Percentiles rank a stretch among this genome's conserved stretches.
Conservation (phyloP, 2,888 invertebrate species). For the Phragmatobia fuliginosa region DNA sequence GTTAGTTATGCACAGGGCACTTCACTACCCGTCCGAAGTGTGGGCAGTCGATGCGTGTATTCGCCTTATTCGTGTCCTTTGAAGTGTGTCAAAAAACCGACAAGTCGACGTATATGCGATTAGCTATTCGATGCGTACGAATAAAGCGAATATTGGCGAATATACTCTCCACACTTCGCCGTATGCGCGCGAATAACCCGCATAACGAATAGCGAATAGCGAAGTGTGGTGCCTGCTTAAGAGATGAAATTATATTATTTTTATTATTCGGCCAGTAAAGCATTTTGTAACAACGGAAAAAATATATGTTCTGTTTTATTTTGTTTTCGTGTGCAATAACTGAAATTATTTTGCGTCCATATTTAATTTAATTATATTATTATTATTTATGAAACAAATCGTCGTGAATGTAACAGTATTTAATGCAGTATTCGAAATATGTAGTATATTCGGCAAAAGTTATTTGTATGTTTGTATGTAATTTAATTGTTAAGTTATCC, state of each 20-base stretch:
- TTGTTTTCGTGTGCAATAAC: constrained; percentile 79
- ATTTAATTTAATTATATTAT: constrained; percentile 61
- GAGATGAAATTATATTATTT: constrained; percentile 28
- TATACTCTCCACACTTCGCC: no score
- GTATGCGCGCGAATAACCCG: no score
- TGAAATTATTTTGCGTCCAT: constrained; percentile 85
- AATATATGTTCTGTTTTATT: constrained; percentile 18
- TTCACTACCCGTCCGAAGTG: no score
- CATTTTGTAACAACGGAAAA: constrained; percentile 21
- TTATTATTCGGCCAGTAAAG: constrained; percentile 50
- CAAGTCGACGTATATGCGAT: no score
- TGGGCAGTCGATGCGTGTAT: no score
- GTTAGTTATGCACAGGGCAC: no score
- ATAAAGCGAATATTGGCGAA: no score
- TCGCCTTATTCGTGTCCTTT: no score
- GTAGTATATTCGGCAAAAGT: constrained; percentile 52
- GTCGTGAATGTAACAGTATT: constrained; percentile 82
- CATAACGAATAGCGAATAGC: no score
- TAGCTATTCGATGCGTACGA: no score
- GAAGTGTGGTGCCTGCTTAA: no score
- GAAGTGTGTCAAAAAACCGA: no score
- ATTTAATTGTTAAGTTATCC: constrained; percentile 65
- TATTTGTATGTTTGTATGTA: constrained; percentile 54
- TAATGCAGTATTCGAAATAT: constrained; percentile 75
- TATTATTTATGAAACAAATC: constrained; percentile 63